Conservation (phyloP, 2,113 vertebrate genomes). For the Engraulis encrasicolus region DNA sequence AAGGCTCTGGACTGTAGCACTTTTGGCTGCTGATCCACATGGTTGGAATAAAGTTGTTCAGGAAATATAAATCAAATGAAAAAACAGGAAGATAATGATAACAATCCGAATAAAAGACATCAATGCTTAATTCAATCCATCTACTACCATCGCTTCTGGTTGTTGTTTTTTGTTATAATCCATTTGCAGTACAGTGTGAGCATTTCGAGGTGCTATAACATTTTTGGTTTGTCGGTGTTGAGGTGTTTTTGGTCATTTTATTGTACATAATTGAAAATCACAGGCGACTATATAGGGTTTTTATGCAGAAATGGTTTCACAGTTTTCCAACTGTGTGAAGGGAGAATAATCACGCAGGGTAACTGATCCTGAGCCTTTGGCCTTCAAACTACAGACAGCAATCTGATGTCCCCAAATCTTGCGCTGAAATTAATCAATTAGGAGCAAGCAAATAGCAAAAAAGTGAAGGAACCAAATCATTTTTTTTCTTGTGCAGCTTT, state of each 20-base stretch:
- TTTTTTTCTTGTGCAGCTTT: neutral
- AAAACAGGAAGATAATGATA: conserved; percentile 47
- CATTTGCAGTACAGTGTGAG: neutral
- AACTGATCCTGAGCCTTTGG: neutral
- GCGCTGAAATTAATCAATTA: neutral
- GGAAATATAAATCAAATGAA: conserved; percentile 51
- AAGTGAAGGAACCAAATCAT: neutral
- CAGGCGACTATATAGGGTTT: neutral
- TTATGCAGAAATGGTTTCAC: neutral
- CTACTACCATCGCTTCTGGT: conserved; percentile 55
- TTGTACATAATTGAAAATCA: conserved; percentile 6
- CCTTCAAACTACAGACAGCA: neutral
- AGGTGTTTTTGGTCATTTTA: conserved; percentile 33
- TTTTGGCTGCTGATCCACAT: neutral
- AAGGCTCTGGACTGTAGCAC: conserved; percentile 28
- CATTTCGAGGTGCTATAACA: conserved; percentile 4
- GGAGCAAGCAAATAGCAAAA: neutral
- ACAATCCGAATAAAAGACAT: conserved; percentile 62
- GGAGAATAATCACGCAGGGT: neutral
- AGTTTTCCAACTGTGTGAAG: neutral
- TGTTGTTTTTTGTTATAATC: no score
- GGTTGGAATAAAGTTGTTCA: conserved; percentile 50
- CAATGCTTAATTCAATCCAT: conserved; percentile 48
- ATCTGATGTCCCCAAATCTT: neutral
- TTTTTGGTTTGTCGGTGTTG: conserved; percentile 23